These are phyloP conservation scores for Xestia ashworthii DNA, from an alignment of 2,888 invertebrate genomes.

Conservation along the genomic window DNA sequence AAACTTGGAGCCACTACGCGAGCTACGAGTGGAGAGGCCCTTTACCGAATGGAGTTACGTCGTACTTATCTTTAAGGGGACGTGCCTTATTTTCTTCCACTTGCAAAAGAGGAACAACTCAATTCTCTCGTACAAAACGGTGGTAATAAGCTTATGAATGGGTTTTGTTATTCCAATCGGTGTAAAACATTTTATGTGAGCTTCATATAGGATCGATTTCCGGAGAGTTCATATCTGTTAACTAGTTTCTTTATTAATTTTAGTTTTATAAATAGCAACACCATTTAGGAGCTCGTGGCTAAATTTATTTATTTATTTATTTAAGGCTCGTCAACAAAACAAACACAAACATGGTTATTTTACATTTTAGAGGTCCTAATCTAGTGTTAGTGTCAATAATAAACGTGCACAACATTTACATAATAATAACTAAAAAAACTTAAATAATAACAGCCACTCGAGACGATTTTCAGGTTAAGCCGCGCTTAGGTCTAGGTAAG, in stretches of 20 bases:
- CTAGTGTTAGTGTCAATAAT: too few relatives aligned
- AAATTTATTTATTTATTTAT: too few relatives aligned
- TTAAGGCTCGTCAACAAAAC: too few relatives aligned
- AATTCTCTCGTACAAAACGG: slow-evolving; percentile 82
- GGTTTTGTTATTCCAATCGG: slow-evolving; percentile 72
- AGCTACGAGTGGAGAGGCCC: slow-evolving; percentile 87
- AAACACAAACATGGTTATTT: too few relatives aligned
- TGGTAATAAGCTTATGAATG: slow-evolving; percentile 79
- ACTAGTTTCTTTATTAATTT: slow-evolving; percentile 8
- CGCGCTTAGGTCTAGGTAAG: too few relatives aligned
- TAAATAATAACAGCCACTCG: too few relatives aligned
- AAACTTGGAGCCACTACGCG: slow-evolving; percentile 83
- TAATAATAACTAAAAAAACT: too few relatives aligned
- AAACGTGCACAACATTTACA: too few relatives aligned
- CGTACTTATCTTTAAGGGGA: slow-evolving; percentile 89
- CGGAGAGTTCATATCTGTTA: slow-evolving; percentile 12
- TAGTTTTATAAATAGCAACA: background rate
- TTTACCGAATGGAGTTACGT: slow-evolving; percentile 90
- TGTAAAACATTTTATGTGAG: slow-evolving; percentile 65
- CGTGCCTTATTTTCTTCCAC: slow-evolving; percentile 88
- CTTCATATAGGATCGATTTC: slow-evolving; percentile 40
- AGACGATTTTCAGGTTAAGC: too few relatives aligned
- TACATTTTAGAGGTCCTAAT: too few relatives aligned
- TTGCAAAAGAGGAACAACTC: slow-evolving; percentile 82
- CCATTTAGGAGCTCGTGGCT: background rate